Evolutionary conservation across 2,888 invertebrate species (phyloP), one percentile per base, ranked within the genome.

Genomic region (Volucella zonaria): DNA sequence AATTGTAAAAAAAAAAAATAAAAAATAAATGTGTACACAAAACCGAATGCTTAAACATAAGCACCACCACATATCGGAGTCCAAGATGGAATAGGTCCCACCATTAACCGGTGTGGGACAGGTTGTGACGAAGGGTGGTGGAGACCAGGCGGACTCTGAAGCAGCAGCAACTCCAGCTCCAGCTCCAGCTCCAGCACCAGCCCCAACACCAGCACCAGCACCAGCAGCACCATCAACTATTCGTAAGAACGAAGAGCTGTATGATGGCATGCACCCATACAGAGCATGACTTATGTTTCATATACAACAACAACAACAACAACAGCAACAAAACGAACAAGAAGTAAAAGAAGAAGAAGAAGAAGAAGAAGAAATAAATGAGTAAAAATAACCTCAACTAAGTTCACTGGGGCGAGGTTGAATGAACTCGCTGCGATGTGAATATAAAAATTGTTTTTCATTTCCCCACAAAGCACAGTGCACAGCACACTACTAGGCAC

Each of bases 391-490:
- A 91, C 91, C 91, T 91, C 90, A 91, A 89, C 89, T 91, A 91
- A 91, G 91, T 91, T 91, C 91, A 91, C 91, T 91, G 91, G 91
- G 91, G 91, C 91, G 91, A 91, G 91, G 91, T 91, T 91, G 91
- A 91, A 91, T 91, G 91, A 91, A 91, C 91, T 90, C 89, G 75
- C 70, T 87, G 82, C 87, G 87, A 87, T 87, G 81, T 87, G 87
- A 82, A 87, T 86, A 82, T 80, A 80, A 83, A 66, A 74, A 81
- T 87, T 74, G 68, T 75, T 81, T 77, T 75, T 82, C 67, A 79
- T 62, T 70, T 78, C 78, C 64, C 75, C 77, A 77, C 73, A 56
- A 42, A 67, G 68, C 56, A 62, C 61, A 82, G 6, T 31, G 31
- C 45, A 64, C 49, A 42, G 38, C 64, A 77, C 61, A 70, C 75